Evolutionary conservation across 53 echinoderm and acorn worm species (phyloP).

Genomic region (Temnopleurus reevesii): DNA sequence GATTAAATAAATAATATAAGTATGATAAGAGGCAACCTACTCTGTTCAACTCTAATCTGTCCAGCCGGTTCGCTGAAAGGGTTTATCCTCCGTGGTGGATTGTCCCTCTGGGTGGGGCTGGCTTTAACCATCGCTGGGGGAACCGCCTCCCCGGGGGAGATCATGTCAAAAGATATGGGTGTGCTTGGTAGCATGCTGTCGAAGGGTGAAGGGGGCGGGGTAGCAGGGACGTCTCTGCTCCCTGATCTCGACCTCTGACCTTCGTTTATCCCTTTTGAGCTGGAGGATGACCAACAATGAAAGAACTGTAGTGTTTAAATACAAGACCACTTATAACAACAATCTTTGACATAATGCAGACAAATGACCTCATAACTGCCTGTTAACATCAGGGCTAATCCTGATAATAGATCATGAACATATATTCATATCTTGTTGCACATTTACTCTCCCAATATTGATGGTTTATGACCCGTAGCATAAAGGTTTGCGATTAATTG

Average conservation of each 20-base stretch:
- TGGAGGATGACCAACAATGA: too few species aligned
- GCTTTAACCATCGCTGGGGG: constrained; percentile 51
- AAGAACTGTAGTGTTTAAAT: too few species aligned
- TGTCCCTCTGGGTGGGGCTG: constrained; percentile 62
- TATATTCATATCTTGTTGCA: too few species aligned
- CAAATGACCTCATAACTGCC: too few species aligned
- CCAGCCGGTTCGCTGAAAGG: constrained; percentile 78
- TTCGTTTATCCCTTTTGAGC: constrained; percentile 47
- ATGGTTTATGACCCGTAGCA: too few species aligned
- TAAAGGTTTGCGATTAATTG: too few species aligned
- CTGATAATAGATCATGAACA: too few species aligned
- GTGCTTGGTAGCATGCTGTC: constrained; percentile 80
- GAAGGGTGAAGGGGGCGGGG: constrained; percentile 86
- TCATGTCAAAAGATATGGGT: constrained; percentile 95
- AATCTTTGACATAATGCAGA: too few species aligned
- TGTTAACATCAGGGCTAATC: too few species aligned
- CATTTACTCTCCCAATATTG: too few species aligned
- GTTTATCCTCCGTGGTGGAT: constrained; percentile 74
- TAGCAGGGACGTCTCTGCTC: constrained; percentile 62
- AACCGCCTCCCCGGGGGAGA: constrained; percentile 71
- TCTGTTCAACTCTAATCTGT: constrained; percentile 72
- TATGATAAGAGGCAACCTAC: too few species aligned
- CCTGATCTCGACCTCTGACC: constrained; percentile 57
- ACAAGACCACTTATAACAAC: background rate
- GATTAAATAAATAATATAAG: too few species aligned